These are phyloP conservation scores for Procambarus clarkii DNA, from an alignment of 1,140 invertebrate species.

Conservation along the genomic window DNA sequence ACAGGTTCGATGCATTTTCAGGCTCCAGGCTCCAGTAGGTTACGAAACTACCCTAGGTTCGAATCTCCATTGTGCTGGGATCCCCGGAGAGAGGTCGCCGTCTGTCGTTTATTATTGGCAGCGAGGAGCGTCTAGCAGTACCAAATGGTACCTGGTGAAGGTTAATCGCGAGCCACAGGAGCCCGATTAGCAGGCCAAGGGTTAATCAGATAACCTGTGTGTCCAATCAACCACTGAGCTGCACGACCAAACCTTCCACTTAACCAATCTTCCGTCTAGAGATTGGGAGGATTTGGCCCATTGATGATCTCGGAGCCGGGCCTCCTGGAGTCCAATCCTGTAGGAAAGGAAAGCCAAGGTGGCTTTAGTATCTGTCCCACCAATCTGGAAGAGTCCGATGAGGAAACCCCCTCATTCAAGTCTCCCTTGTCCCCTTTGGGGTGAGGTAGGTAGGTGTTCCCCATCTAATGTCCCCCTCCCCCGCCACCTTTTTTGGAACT, in stretches of 20 bases:
- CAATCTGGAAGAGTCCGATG: too few relatives aligned
- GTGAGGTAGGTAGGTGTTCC: too few relatives aligned
- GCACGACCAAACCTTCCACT: constrained; percentile 15
- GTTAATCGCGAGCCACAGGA: constrained; percentile 47
- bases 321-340: neutral
- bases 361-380: too few relatives aligned
- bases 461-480: too few relatives aligned
- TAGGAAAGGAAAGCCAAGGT: neutral
- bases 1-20: too few relatives aligned
- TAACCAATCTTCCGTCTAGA: constrained; percentile 30
- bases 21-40: too few relatives aligned
- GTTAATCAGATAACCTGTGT: constrained; percentile 36
- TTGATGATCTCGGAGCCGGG: neutral
- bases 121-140: constrained; percentile 15
- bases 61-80: too few relatives aligned
- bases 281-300: constrained; percentile 4
- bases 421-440: too few relatives aligned
- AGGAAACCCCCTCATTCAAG: too few relatives aligned
- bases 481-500: too few relatives aligned
- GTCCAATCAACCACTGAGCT: constrained; percentile 35
- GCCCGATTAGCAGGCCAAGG: constrained; percentile 42
- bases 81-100: neutral
- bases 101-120: constrained; percentile 22
- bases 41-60: too few relatives aligned
- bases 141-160: constrained; percentile 29